Conservation (phyloP, 2,888 invertebrate species). For the Drosophila infuscata region DNA sequence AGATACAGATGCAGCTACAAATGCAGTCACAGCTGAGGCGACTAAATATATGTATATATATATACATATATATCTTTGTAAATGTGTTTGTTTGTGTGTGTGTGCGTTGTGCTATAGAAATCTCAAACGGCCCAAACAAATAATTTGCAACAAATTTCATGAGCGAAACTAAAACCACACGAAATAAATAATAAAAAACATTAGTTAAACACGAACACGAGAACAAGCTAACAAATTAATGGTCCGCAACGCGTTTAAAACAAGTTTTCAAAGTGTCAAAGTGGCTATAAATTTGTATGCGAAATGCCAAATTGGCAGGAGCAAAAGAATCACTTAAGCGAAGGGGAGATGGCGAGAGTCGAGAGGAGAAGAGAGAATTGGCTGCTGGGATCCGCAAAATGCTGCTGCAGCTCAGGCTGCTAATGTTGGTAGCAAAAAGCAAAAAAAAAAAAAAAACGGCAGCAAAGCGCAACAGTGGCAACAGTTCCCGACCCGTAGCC, state of each 20-base stretch:
- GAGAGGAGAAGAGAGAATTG: slow-evolving; percentile 6
- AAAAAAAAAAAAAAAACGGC: slow-evolving; percentile 57
- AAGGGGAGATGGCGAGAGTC: slow-evolving; percentile 23
- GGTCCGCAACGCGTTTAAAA: slow-evolving; percentile 59
- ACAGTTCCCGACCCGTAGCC: slow-evolving; percentile 58
- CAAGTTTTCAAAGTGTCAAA: slow-evolving; percentile 75
- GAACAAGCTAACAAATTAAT: slow-evolving; percentile 54
- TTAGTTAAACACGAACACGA: slow-evolving; percentile 1
- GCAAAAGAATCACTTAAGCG: slow-evolving; percentile 76
- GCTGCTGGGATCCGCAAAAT: slow-evolving; percentile 36
- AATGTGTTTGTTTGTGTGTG: slow-evolving; percentile 33
- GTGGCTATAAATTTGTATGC: slow-evolving; percentile 65
- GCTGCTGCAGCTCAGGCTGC: slow-evolving; percentile 46
- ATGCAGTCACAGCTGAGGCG: slow-evolving; percentile 56
- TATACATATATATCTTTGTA: slow-evolving; percentile 16
- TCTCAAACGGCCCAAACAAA: slow-evolving; percentile 37
- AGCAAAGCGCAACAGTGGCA: slow-evolving; percentile 70
- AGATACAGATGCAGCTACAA: slow-evolving; percentile 41
- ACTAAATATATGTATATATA: background rate
- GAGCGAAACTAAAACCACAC: slow-evolving; percentile 27
- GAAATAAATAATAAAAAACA: slow-evolving; percentile 23
- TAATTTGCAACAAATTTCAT: slow-evolving; percentile 54
- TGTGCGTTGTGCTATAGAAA: slow-evolving; percentile 60
- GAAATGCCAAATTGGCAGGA: slow-evolving; percentile 65
- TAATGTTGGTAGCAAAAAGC: slow-evolving; percentile 70